Evolutionary conservation across 2,888 invertebrate species (phyloP).

Genomic region (Congeria kusceri): DNA sequence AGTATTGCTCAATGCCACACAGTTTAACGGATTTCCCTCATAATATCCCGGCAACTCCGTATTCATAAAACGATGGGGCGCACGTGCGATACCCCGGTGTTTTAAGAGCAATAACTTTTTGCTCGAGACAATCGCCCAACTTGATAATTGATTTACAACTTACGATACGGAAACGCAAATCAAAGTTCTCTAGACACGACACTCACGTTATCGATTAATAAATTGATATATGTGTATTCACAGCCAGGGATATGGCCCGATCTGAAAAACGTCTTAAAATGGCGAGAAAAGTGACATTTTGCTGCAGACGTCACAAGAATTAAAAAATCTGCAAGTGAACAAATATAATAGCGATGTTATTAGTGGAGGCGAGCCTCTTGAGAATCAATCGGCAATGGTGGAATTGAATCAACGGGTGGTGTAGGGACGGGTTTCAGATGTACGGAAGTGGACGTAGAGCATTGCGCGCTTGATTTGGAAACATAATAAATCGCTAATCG

Average conservation of each 20-base stretch:
- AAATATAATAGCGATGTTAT: conserved; percentile 27
- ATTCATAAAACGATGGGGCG: not conserved
- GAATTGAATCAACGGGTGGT: too few relatives aligned
- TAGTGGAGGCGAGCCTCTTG: too few relatives aligned
- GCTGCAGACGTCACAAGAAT: conserved; percentile 28
- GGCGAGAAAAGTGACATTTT: conserved; percentile 12
- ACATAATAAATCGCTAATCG: conserved; percentile 15
- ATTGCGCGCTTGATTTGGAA: conserved; percentile 16
- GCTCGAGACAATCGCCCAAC: conserved; percentile 1
- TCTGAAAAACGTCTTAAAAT: not conserved
- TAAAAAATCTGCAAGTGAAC: conserved; percentile 18
- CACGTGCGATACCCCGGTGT: conserved; percentile 2
- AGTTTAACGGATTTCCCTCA: too few relatives aligned
- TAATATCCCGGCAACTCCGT: too few relatives aligned
- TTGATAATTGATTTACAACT: conserved; percentile 64
- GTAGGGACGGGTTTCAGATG: too few relatives aligned
- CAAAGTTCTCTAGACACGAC: conserved; percentile 26
- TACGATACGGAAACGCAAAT: conserved; percentile 29
- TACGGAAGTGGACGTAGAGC: conserved; percentile 10
- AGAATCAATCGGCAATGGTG: too few relatives aligned
- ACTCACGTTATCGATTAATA: conserved; percentile 42
- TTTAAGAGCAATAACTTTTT: not conserved
- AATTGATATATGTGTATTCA: conserved; percentile 57
- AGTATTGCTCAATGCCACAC: too few relatives aligned
- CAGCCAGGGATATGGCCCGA: conserved; percentile 6